A percentile compares a stretch with the other conserved stretches of the same genome.
phyloP scores from a whole-genome alignment of 2,113 vertebrate genomes.

The Nothobranchius kuhntae region DNA sequence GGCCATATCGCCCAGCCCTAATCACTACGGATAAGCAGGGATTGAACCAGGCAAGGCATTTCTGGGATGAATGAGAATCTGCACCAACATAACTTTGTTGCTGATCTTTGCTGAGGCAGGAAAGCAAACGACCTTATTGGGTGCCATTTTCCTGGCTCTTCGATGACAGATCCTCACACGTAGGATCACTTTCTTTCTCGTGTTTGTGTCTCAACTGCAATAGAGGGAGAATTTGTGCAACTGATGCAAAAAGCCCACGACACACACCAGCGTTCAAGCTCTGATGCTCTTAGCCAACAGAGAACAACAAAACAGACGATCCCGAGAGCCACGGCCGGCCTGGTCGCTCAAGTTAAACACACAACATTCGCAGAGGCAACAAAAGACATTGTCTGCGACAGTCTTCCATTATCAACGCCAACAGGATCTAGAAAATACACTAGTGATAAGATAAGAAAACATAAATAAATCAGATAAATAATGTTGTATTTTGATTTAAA shows the following conservation, averaged over 20 bases:
- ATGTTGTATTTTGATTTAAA: too few species aligned
- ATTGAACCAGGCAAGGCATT: too few species aligned
- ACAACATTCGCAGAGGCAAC: slow-evolving; percentile 16
- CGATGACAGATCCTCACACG: neutral
- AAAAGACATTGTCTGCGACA: slow-evolving; percentile 20
- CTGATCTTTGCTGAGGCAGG: neutral
- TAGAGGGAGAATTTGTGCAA: slow-evolving; percentile 3
- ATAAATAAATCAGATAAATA: too few species aligned
- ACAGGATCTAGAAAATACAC: too few species aligned
- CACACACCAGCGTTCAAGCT: slow-evolving; percentile 31
- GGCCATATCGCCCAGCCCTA: too few species aligned
- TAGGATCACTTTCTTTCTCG: neutral
- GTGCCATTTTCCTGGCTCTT: neutral
- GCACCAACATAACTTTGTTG: neutral
- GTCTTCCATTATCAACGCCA: neutral
- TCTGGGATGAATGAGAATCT: too few species aligned
- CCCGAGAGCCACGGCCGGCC: slow-evolving; percentile 15
- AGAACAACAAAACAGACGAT: slow-evolving; percentile 31
- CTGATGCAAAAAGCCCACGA: slow-evolving; percentile 34
- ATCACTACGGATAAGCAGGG: too few species aligned
- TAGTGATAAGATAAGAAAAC: too few species aligned
- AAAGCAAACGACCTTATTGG: neutral
- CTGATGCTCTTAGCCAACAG: slow-evolving; percentile 30
- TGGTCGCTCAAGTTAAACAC: slow-evolving; percentile 33
- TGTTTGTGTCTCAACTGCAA: slow-evolving; percentile 9